Evolutionary conservation across 2,113 vertebrate species (phyloP), one percentile per base, ranked within the genome.

Genomic region (Procavia capensis): DNA sequence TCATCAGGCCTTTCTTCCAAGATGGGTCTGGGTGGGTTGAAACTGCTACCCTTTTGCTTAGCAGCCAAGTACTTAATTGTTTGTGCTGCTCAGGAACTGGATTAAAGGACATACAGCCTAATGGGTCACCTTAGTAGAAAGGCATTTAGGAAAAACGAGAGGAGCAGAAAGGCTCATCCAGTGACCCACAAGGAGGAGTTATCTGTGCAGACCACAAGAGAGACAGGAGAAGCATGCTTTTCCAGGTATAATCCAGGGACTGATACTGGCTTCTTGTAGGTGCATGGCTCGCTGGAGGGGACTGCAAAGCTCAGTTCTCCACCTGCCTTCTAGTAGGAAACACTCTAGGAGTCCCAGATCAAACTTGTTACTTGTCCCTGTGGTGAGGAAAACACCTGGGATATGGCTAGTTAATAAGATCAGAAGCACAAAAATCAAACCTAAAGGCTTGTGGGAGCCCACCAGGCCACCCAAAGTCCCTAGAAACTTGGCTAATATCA

Each of bases 121-220:
- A 61, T 94, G 68, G 80, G 59, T 95, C 61, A 91, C 9, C 7
- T 95, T 87, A 57, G 47, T 88, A 64, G 80, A 84, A 72, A 93
- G n/a, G 34, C 76, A 93, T 93, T 95, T 70, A 72, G 57, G 43
- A 89, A 54, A 79, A 88, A 87, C 24, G 80, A 13, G 17, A 45
- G 41, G 10, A 76, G 27, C 5, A 13, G 66, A 82, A 90, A 84
- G 41, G 74, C 20, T 6, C 9, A 64, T 83, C 14, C 24, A n/a
- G 20, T 83, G n/a, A 78, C n/a, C 16, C 39, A 27, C 68, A 59
- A 72, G 85, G 36, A 83, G 47, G 50, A 79, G 83, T 39, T 75
- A 43, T 31, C 57, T 85, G 57, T 54, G 24, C 57, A 36, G n/a
- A 57, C 16, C 29, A 29, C 39, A 50, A 45, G 82, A 68, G 43